These are phyloP conservation scores for Styela plicata DNA, from an alignment of 23 tunicate species.

Conservation along the genomic window DNA sequence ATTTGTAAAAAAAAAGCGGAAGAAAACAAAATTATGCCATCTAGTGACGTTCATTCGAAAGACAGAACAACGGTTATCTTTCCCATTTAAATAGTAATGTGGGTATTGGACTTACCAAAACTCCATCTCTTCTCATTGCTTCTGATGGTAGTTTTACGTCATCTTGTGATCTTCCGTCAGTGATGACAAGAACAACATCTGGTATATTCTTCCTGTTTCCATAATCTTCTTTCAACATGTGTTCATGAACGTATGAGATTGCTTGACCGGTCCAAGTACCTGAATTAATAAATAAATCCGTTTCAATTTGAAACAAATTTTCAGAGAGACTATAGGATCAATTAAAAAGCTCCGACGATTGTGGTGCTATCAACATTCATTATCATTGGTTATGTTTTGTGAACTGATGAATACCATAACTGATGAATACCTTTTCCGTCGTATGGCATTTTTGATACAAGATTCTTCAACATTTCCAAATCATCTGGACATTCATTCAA, in stretches of 20 bases:
- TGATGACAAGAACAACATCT: constrained; percentile 62
- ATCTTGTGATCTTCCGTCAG: constrained; percentile 71
- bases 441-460: constrained; percentile 49
- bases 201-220: constrained; percentile 46
- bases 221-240: constrained; percentile 38
- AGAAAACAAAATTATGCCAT: too few species aligned
- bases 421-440: constrained; percentile 64
- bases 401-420: not conserved
- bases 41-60: not conserved
- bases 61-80: not conserved
- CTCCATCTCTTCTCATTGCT: constrained; percentile 39
- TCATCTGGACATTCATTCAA: constrained; percentile 17
- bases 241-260: constrained; percentile 44
- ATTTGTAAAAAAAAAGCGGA: too few species aligned
- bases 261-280: constrained; percentile 68
- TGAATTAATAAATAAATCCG: too few species aligned
- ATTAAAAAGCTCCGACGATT: too few species aligned
- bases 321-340: too few species aligned
- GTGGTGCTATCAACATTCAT: too few species aligned
- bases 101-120: constrained; percentile 26
- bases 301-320: too few species aligned
- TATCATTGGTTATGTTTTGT: too few species aligned
- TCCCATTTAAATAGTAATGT: not conserved
- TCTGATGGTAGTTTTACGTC: constrained; percentile 48
- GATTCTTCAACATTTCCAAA: constrained; percentile 2